Evolutionary conservation across 2,888 invertebrate genomes (phyloP).

Genomic region (Cenopis cana): DNA sequence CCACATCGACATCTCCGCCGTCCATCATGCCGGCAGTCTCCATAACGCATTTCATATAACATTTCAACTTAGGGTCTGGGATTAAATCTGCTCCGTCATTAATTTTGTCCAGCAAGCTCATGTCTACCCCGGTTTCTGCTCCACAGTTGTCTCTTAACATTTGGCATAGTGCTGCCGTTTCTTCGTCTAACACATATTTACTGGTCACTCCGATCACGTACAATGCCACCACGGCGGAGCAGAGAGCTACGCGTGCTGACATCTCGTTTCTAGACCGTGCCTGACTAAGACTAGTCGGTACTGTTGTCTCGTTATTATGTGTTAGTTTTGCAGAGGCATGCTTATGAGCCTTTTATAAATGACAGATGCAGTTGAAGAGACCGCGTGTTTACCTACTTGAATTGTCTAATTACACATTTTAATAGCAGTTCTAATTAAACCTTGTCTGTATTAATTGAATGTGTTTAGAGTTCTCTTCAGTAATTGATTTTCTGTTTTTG

Average conservation of each 20-base stretch:
- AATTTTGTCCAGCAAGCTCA: conserved; percentile 2
- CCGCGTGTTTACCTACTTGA: not conserved
- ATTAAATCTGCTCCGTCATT: conserved; percentile 18
- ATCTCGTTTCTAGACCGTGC: not conserved
- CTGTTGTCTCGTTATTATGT: conserved; percentile 2
- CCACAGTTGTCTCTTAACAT: conserved; percentile 20
- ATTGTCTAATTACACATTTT: conserved; percentile 11
- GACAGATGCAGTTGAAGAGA: not conserved
- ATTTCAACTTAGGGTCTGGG: conserved; percentile 15
- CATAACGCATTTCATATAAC: conserved; percentile 21
- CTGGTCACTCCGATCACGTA: not conserved
- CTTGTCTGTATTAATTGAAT: conserved; percentile 13
- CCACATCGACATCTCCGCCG: conserved; percentile 9
- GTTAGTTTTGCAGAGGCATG: not conserved
- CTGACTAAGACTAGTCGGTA: not conserved
- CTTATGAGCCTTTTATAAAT: conserved; percentile 1
- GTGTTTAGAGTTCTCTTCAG: conserved; percentile 2
- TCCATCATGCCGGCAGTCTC: conserved; percentile 23
- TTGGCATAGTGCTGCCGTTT: conserved; percentile 3
- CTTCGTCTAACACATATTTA: conserved; percentile 10
- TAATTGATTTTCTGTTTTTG: conserved; percentile 6
- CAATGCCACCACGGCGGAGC: conserved; percentile 6
- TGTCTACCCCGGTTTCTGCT: conserved; percentile 1
- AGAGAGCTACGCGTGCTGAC: conserved; percentile 4
- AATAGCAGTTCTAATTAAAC: conserved; percentile 1